Percentiles rank a stretch among this genome's conserved stretches.
Evolutionary conservation across 2,888 invertebrate genomes (phyloP).

Genomic region (Meteorus cinctellus): DNA sequence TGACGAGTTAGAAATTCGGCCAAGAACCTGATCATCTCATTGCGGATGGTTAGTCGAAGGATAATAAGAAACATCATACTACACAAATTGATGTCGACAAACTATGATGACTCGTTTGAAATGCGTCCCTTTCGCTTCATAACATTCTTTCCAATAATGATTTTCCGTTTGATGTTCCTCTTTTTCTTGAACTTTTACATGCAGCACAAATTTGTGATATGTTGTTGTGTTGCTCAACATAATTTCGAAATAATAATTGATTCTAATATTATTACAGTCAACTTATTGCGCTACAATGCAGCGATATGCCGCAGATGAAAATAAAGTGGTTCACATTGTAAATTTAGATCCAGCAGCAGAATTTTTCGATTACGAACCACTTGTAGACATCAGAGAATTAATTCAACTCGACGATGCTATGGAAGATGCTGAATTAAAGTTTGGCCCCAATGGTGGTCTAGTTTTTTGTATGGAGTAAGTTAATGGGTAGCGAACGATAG

Average conservation of each 20-base stretch:
- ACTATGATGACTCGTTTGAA: no score
- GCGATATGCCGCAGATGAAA: constrained; percentile 85
- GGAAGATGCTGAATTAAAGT: constrained; percentile 94
- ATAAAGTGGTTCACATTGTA: constrained; percentile 87
- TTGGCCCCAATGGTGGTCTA: constrained; percentile 98
- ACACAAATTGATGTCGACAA: no score
- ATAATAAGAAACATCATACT: no score
- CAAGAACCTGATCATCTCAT: no score
- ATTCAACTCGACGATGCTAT: constrained; percentile 97
- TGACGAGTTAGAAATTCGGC: no score
- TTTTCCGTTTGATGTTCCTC: no score
- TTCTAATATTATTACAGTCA: constrained; percentile 78
- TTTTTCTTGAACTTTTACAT: no score
- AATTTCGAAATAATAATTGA: constrained; percentile 42
- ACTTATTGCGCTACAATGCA: constrained; percentile 94
- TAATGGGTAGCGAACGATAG: constrained; percentile 13
- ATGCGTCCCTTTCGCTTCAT: no score
- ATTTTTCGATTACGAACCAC: constrained; percentile 91
- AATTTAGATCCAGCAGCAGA: constrained; percentile 99
- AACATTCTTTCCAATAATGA: no score
- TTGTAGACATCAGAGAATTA: constrained; percentile 89
- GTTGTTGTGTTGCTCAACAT: neutral
- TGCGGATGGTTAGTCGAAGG: no score
- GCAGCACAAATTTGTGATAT: neutral
- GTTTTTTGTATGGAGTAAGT: constrained; percentile 94